These are phyloP conservation scores for Aplodontia rufa DNA, from an alignment of 2,113 vertebrate species.

Conservation along the genomic window DNA sequence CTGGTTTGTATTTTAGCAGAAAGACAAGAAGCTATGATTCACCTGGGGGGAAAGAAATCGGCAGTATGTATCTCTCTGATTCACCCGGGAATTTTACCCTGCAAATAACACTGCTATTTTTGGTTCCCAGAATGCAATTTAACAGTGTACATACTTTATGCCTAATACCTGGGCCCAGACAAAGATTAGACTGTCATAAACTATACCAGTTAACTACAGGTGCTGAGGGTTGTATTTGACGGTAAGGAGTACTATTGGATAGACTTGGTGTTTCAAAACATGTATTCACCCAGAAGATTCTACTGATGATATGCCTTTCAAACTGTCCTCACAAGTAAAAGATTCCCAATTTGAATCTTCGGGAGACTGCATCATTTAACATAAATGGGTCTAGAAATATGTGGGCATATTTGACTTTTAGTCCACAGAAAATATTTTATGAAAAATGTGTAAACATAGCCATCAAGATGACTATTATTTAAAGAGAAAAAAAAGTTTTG, in stretches of 20 bases:
- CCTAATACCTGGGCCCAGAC: background rate
- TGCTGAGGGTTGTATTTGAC: background rate
- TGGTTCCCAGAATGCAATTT: conserved; percentile 9
- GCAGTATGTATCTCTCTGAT: background rate
- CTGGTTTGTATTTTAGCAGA: conserved; percentile 50
- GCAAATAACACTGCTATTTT: background rate
- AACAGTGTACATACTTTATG: background rate
- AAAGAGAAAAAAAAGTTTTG: background rate
- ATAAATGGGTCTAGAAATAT: conserved; percentile 27
- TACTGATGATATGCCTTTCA: background rate
- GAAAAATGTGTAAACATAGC: conserved; percentile 2
- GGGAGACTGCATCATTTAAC: conserved; percentile 15
- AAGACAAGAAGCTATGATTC: conserved; percentile 27
- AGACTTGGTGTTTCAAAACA: background rate
- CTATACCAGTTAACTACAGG: background rate
- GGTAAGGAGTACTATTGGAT: background rate
- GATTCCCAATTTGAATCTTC: background rate
- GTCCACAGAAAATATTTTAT: background rate
- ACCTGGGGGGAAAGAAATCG: conserved; percentile 24
- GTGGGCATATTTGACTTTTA: background rate
- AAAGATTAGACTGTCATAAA: conserved; percentile 10
- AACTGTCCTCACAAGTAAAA: background rate
- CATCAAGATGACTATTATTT: background rate
- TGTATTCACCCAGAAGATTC: background rate
- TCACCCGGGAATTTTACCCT: conserved; percentile 28